phyloP scores from a whole-genome alignment of 2,113 vertebrate genomes.

The Mus pahari region DNA sequence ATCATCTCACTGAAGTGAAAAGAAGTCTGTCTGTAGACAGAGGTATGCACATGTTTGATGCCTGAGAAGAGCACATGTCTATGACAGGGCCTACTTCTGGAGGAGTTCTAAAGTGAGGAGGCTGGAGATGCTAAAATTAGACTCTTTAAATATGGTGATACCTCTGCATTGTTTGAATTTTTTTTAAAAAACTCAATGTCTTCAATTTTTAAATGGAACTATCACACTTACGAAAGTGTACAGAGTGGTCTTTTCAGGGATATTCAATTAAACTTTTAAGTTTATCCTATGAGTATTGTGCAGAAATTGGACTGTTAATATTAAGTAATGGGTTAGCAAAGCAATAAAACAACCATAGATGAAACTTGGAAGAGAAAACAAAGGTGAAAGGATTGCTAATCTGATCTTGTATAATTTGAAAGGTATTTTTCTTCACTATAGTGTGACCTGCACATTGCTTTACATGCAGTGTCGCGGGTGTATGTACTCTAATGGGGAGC shows the following conservation, averaged over 20 bases:
- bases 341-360: conserved; percentile 24
- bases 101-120: background rate
- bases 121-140: background rate
- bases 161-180: background rate
- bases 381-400: conserved; percentile 33
- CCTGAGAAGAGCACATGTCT: background rate
- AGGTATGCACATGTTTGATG: background rate
- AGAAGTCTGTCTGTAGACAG: background rate
- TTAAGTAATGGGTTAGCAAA: conserved; percentile 59
- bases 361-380: background rate
- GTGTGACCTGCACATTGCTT: background rate
- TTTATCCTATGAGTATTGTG: conserved; percentile 66
- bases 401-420: conserved; percentile 57
- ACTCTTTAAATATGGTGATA: conserved; percentile 45
- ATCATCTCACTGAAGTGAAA: conserved; percentile 39
- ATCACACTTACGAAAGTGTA: conserved; percentile 18
- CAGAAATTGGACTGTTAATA: conserved; percentile 70
- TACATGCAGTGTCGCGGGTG: background rate
- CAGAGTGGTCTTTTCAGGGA: background rate
- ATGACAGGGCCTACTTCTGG: background rate
- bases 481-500: background rate
- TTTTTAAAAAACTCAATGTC: background rate
- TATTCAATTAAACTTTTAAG: conserved; percentile 62
- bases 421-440: conserved; percentile 51
- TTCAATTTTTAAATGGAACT: conserved; percentile 50